Conservation (phyloP, 2,888 invertebrate genomes). For the Standfussiana lucernea region DNA sequence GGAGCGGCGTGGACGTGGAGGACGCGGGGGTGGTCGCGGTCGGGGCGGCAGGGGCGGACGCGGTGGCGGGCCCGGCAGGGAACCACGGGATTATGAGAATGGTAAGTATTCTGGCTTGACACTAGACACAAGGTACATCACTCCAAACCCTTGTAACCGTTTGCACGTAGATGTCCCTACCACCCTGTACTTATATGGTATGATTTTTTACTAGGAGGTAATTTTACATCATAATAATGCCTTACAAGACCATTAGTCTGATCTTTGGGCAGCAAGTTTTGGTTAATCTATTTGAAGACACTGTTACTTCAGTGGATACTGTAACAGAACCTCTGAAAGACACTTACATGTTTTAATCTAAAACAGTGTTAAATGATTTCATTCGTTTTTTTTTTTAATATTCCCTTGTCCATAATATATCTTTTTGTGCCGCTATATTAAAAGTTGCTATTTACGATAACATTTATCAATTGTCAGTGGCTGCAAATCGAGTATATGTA, state of each 20-base stretch:
- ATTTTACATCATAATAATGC: no score
- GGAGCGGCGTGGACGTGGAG: constrained; percentile 81
- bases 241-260: background rate
- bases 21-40: constrained; percentile 80
- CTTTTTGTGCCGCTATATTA: background rate
- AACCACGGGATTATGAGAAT: constrained; percentile 75
- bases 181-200: no score
- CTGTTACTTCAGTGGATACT: background rate
- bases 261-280: background rate
- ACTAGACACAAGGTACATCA: no score
- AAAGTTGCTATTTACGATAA: background rate
- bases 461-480: background rate
- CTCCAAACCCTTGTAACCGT: background rate
- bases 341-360: no score
- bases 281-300: background rate
- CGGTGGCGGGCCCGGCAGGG: constrained; percentile 80
- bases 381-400: no score
- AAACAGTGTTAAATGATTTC: no score
- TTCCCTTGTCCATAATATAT: no score
- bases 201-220: background rate
- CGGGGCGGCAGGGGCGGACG: constrained; percentile 80
- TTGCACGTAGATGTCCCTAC: background rate
- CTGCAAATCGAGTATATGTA: background rate
- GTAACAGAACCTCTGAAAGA: no score
- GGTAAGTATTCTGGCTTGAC: constrained; percentile 44